Base-by-base conservation (phyloP, 64 coral and sea anemone species). In the Astreopora myriophthalma region DNA sequence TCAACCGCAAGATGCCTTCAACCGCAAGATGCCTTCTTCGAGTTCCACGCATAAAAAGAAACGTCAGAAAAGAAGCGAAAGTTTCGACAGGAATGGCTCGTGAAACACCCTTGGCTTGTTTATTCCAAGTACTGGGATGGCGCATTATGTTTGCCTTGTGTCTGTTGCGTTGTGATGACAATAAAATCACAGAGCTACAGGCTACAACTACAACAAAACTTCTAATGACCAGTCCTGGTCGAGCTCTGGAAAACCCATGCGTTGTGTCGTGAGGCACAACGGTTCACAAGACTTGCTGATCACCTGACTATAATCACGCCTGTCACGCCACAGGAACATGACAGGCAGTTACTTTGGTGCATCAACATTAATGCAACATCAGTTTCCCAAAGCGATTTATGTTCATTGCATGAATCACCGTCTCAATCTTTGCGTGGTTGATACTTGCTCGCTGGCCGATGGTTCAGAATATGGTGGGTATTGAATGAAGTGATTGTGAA, bases 381-480 rank as follows among this genome's bases (percentile, higher is more conserved):
- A 83, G 19, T 76, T 79, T 35, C 39, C 22, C 57, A 93, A 93
- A 71, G 48, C 91, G 68, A 48, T 93, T 37, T 87, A 79, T 87
- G 62, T 87, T 25, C 48, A 89, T 25, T 89, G 76, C 24, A 89
- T 85, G 77, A 89, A 77, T 42, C 85, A 94, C 40, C 10, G 51
- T 38, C 49, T 94, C 17, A 93, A 93, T 67, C 64, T 92, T 28
- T 78, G 90, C 46, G 48, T 86, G 14, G 80, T 82, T 17, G 64
- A 87, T 23, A 49, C 82, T 31, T 87, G 72, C 33, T 78, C 39
- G 30, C 23, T 93, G n/a, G 37, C 48, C 27, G 33, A 69, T 93
- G 17, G 91, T 93, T 10, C 27, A 71, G 79, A 87, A 87, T 66
- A 87, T 87, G 84, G 79, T 87, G 63, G 79, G 35, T 39, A 86